phyloP scores from a whole-genome alignment of 2,113 vertebrate genomes.

The Sturnira hondurensis region DNA sequence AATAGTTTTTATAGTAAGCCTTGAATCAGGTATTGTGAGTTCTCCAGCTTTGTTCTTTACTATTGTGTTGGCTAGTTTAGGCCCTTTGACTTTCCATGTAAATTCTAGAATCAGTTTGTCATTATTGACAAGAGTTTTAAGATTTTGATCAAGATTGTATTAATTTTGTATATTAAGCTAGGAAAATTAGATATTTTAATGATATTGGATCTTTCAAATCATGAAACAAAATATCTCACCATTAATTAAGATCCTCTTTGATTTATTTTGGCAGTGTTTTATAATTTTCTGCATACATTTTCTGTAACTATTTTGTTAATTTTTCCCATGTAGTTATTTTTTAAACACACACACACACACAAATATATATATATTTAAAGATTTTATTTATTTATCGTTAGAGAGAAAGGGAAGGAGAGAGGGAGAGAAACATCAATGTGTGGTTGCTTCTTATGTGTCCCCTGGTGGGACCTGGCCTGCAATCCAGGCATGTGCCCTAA shows the following conservation, averaged over 20 bases:
- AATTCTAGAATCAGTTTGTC: neutral
- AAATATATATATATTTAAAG: too few relatives aligned
- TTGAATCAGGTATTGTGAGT: neutral
- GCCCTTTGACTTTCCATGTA: neutral
- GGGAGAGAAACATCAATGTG: too few relatives aligned
- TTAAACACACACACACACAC: too few relatives aligned
- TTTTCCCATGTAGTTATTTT: neutral
- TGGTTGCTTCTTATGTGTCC: too few relatives aligned
- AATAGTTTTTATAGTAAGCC: neutral
- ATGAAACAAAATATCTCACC: neutral
- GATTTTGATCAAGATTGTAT: neutral
- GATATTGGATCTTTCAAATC: neutral
- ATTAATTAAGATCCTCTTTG: neutral
- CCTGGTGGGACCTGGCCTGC: too few relatives aligned
- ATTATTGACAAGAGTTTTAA: neutral
- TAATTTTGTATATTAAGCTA: neutral
- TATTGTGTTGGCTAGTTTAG: neutral
- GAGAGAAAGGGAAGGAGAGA: too few relatives aligned
- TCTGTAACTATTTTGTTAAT: neutral
- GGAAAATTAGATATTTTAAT: neutral
- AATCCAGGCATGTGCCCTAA: too few relatives aligned
- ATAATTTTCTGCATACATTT: neutral
- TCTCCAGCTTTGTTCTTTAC: neutral
- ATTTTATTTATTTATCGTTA: too few relatives aligned
- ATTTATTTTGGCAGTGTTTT: neutral